These are phyloP conservation scores for Teleogryllus occipitalis DNA, from an alignment of 1,140 invertebrate species.

Conservation along the genomic window DNA sequence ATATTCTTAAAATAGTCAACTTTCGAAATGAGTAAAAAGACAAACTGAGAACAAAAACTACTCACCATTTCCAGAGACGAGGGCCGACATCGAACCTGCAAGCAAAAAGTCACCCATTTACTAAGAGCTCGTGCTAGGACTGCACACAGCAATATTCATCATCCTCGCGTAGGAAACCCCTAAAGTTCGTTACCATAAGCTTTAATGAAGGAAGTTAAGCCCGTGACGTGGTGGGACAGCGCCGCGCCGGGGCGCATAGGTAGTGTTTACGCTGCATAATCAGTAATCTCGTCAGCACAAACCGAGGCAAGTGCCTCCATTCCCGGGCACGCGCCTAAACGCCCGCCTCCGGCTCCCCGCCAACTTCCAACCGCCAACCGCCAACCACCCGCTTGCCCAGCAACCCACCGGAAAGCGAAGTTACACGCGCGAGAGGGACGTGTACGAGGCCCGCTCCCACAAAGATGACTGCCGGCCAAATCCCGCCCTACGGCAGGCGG, in stretches of 20 bases:
- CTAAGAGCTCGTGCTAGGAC: no score
- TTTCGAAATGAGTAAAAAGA: no score
- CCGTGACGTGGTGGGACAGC: neutral
- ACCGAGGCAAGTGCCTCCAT: neutral
- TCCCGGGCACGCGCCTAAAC: neutral
- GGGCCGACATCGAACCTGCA: neutral
- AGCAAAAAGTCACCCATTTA: neutral
- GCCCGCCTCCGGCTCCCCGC: no score
- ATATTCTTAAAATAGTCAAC: no score
- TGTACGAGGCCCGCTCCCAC: no score
- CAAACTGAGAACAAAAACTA: neutral
- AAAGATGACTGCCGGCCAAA: no score
- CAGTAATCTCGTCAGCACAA: neutral
- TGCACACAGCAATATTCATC: neutral
- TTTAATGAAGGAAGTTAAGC: slow-evolving; percentile 1
- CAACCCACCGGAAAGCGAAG: no score
- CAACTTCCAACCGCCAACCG: no score
- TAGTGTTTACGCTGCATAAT: slow-evolving; percentile 4
- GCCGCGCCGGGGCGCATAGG: neutral
- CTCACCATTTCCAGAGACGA: neutral
- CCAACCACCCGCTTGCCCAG: no score
- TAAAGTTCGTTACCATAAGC: slow-evolving; percentile 4
- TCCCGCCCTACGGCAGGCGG: no score
- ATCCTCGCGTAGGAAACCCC: neutral
- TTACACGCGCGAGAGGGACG: no score